Evolutionary conservation across 2,888 invertebrate genomes (phyloP), one percentile per base, ranked within the genome.

Genomic region (Archips xylosteana): DNA sequence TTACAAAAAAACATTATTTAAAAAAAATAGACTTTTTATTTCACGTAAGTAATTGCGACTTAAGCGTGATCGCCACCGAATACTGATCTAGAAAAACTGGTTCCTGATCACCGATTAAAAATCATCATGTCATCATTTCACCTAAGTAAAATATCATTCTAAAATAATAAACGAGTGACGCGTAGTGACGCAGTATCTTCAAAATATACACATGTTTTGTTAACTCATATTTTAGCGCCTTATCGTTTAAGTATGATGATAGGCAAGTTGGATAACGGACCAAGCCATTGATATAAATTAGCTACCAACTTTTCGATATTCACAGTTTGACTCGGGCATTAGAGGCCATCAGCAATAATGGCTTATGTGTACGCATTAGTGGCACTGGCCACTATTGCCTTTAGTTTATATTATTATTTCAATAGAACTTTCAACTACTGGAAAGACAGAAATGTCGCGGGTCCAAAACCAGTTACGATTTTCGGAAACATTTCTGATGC

Each of bases 371-470:
- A 65, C 36, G 34, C 49, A 51, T 15, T 51, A 36, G n/a, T 65
- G 34, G 34, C 49, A 4, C 15, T 65, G n/a, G 15, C 64, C n/a
- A 47, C 49, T 3, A 36, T 74, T 61, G 54, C 13, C 23, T 77
- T 10, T 63, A 57, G 74, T 5, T 1, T 84, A 0, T 85, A 86
- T 69, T 81, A 78, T 76, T 89, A 86, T 67, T 81, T 85, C 47
- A 88, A 87, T 34, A 80, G 83, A 66, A 84, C 81, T 1, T 88
- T 86, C 61, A 84, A 85, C 65, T 88, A 86, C 73, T 90, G 89
- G 91, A 85, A 82, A 51, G 76, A 77, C 4, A 78, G 77, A 78
- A 84, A 85, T 76, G 83, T 90, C 1, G 63, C 66, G 0, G 82
- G 83, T 2, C 88, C 85, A 6, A 63, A 82, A 75, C 88, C 90